These are phyloP conservation scores for Diarsia brunnea DNA, from an alignment of 2,888 invertebrate species.

Conservation along the genomic window DNA sequence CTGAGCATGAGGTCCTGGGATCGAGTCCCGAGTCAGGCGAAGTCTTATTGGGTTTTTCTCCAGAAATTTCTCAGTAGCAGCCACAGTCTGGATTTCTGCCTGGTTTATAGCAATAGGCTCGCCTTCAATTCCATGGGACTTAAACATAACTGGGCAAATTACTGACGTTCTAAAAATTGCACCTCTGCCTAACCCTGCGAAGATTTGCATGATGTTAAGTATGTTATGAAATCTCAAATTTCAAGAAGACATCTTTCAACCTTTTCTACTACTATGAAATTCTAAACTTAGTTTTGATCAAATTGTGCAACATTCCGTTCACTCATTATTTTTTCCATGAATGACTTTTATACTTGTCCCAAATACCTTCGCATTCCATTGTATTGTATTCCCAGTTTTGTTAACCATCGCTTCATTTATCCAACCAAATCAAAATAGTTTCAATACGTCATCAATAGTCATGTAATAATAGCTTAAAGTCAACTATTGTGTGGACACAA, in stretches of 20 bases:
- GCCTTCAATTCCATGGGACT: too few relatives aligned
- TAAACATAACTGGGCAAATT: too few relatives aligned
- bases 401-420: slow-evolving; percentile 19
- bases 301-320: neutral
- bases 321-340: neutral
- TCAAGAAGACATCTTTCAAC: neutral
- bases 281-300: neutral
- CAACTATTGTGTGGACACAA: slow-evolving; percentile 21
- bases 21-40: too few relatives aligned
- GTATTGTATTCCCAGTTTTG: slow-evolving; percentile 10
- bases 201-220: too few relatives aligned
- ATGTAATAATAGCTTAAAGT: slow-evolving; percentile 38
- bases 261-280: neutral
- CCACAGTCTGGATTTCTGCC: too few relatives aligned
- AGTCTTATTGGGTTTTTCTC: too few relatives aligned
- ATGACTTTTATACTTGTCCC: neutral
- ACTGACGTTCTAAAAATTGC: too few relatives aligned
- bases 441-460: slow-evolving; percentile 22
- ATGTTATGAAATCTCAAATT: neutral
- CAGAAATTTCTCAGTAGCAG: too few relatives aligned
- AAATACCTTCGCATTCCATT: slow-evolving; percentile 26
- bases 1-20: too few relatives aligned
- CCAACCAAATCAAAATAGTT: slow-evolving; percentile 22
- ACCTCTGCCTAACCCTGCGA: too few relatives aligned
- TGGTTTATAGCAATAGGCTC: too few relatives aligned